phyloP scores from a whole-genome alignment of 30 jellyfish, hydroid and myxozoan species.

The Turritopsis dohrnii region DNA sequence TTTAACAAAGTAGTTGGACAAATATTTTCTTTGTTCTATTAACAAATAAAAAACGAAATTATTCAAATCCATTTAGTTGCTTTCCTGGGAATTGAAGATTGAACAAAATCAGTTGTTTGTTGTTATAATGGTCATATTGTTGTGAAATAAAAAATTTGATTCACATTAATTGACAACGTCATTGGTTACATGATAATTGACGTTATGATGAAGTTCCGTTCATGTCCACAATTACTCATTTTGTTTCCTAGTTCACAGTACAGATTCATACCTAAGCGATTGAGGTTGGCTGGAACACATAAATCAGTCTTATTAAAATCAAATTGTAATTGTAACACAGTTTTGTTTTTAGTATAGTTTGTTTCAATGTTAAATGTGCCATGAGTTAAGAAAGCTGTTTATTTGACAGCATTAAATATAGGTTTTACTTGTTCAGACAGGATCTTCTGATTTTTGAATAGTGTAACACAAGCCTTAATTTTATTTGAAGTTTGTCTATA shows the following conservation, averaged over 20 bases:
- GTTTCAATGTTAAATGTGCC: no score
- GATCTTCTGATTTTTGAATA: background rate
- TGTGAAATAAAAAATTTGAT: background rate
- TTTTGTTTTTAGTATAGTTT: no score
- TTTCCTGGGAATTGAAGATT: background rate
- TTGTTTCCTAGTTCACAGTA: background rate
- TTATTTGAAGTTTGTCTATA: background rate
- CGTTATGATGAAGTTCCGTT: background rate
- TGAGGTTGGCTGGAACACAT: no score
- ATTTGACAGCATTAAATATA: no score
- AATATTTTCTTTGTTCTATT: no score
- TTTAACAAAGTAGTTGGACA: no score
- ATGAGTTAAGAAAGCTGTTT: no score
- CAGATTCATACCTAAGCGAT: background rate
- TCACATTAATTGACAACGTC: background rate
- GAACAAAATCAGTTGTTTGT: background rate
- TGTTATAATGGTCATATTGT: background rate
- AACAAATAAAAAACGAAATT: no score
- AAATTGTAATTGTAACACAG: no score
- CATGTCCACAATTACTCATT: background rate
- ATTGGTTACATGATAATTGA: background rate
- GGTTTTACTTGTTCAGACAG: background rate
- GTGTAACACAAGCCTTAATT: background rate
- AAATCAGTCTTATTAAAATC: no score
- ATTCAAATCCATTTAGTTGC: background rate